Percentiles rank a stretch among this genome's conserved stretches.
These are phyloP conservation scores for Cecidostiba fungosa DNA, from an alignment of 2,888 invertebrate species.

Conservation along the genomic window DNA sequence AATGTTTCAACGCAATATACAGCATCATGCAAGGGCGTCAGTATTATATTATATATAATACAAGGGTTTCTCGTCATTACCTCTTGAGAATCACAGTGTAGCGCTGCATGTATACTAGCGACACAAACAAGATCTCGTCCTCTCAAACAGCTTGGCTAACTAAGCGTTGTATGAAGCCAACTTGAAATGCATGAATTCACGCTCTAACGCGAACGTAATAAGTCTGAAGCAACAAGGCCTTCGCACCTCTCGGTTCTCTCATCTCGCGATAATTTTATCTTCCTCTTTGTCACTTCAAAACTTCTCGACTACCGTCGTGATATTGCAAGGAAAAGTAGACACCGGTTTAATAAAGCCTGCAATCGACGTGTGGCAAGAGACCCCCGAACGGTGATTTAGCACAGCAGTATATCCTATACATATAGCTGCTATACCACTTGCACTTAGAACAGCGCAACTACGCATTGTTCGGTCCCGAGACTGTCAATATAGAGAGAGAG, in stretches of 20 bases:
- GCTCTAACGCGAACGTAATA: slow-evolving; percentile 18
- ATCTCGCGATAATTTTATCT: slow-evolving; percentile 16
- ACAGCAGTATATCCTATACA: too few relatives aligned
- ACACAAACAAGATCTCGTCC: not conserved
- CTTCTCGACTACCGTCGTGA: not conserved
- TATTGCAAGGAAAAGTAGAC: not conserved
- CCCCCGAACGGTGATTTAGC: too few relatives aligned
- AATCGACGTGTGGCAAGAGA: not conserved
- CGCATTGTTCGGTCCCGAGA: slow-evolving; percentile 48
- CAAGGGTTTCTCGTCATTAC: not conserved
- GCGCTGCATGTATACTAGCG: not conserved
- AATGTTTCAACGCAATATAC: not conserved
- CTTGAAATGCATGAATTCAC: slow-evolving; percentile 21
- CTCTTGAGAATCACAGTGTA: not conserved
- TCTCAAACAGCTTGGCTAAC: slow-evolving; percentile 17
- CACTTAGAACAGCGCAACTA: not conserved
- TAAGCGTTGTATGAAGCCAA: not conserved
- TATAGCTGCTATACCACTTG: not conserved
- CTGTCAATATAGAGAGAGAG: slow-evolving; percentile 49
- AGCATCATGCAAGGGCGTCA: not conserved
- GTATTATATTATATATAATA: not conserved
- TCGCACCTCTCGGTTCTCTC: not conserved
- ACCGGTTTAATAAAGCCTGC: not conserved
- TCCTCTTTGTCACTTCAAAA: not conserved
- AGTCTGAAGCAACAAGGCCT: slow-evolving; percentile 5